Evolutionary conservation across 2,797 vertebrate genomes (phyloP).

Genomic region (Myotis daubentonii): DNA sequence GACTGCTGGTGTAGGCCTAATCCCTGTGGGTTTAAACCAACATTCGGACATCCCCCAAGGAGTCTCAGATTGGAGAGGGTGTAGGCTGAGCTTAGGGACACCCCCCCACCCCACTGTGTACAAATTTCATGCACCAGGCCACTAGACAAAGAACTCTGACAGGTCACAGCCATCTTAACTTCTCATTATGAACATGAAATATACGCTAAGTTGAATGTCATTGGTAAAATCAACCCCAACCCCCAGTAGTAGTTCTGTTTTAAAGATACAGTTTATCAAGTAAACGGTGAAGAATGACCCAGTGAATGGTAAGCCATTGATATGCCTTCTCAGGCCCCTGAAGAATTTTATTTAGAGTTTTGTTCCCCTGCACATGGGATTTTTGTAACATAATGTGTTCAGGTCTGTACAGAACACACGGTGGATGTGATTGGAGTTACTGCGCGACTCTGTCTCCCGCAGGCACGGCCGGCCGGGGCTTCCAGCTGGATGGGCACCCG

Average conservation of each 20-base stretch:
- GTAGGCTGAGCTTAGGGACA: too few species aligned
- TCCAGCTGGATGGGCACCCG: rapidly evolving
- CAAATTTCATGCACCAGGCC: too few species aligned
- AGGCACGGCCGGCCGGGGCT: rapidly evolving
- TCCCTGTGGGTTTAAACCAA: too few species aligned
- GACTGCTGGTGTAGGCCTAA: too few species aligned
- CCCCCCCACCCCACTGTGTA: too few species aligned
- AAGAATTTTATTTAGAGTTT: not conserved
- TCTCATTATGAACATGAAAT: conserved; percentile 60
- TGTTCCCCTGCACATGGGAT: not conserved
- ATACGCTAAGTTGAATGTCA: not conserved
- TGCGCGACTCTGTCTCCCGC: not conserved
- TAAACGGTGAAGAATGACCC: not conserved
- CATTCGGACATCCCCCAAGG: too few species aligned
- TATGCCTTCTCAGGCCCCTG: not conserved
- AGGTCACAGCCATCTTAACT: conserved; percentile 50
- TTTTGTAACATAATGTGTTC: not conserved
- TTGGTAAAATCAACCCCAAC: not conserved
- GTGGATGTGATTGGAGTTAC: not conserved
- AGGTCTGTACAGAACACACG: not conserved
- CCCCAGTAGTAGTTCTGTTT: not conserved
- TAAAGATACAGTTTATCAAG: not conserved
- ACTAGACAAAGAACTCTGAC: conserved; percentile 12
- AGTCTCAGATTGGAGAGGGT: too few species aligned
- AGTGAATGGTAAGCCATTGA: not conserved